Evolutionary conservation across 2,113 vertebrate species (phyloP), one percentile per base, ranked within the genome.

Genomic region (Podilymbus podiceps): DNA sequence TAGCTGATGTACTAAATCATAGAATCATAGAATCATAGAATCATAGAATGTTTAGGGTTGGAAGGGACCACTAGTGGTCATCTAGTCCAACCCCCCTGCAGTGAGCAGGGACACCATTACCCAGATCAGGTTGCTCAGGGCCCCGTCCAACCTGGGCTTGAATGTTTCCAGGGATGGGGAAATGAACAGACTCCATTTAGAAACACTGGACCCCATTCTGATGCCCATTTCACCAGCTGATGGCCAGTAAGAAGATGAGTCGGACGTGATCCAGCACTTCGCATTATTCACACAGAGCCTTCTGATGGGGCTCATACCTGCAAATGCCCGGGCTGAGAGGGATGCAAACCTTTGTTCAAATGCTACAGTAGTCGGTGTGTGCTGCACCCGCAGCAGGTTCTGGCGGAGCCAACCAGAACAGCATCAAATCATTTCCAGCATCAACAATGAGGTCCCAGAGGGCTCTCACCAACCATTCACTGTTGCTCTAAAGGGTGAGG

Each of bases 391-490:
- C 23, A 81, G 27, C 7, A 46, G 23, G 19, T 56, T 63, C 27
- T 58, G 31, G 22, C 35, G 9, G 11, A 82, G n/a, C 30, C 10
- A 23, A 15, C 6, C 31, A 71, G n/a, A 85, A 44, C 8, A 71
- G 4, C 42, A 86, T 12, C 59, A 68, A 30, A 59, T 46, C 4
- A 33, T 15, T 88, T 75, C 16, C 28, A 56, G 28, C 12, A 53
- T 15, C 46, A 56, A 9, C 14, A 50, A 30, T 0, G 0, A 66
- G 18, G 19, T 21, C 27, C 5, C 18, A n/a, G 35, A 27, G 8
- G 30, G 9, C 2, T 40, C 18, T 72, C 60, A 53, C 19, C 21
- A 62, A 6, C 4, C 15, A 5, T 13, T 60, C 20, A 21, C 8
- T 69, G 53, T 8, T 33, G 23, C 16, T 66, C 27, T 23, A 25